phyloP scores from a whole-genome alignment of 2,888 invertebrate species.

The Brenthis hecate region DNA sequence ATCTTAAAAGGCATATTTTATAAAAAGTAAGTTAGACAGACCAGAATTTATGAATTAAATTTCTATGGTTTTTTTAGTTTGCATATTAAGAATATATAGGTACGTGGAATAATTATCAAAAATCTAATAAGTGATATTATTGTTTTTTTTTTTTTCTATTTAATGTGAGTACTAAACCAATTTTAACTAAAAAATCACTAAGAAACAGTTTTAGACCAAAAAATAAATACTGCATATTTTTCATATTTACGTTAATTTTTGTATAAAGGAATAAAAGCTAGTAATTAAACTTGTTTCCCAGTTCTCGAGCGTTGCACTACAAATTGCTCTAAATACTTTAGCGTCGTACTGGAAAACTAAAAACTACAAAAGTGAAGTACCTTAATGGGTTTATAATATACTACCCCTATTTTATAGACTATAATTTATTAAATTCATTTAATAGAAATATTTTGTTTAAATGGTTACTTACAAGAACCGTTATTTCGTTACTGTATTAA shows the following conservation, averaged over 20 bases:
- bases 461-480: neutral
- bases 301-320: slow-evolving; percentile 8
- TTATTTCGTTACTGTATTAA: too few relatives aligned
- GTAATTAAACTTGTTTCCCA: slow-evolving; percentile 13
- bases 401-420: slow-evolving; percentile 2
- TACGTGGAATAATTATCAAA: too few relatives aligned
- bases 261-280: neutral
- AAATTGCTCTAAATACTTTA: slow-evolving; percentile 21
- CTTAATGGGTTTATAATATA: slow-evolving; percentile 16
- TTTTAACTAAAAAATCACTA: too few relatives aligned
- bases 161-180: too few relatives aligned
- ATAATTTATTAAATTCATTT: slow-evolving; percentile 8
- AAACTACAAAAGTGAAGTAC: slow-evolving; percentile 13
- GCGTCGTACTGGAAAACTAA: slow-evolving; percentile 16
- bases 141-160: too few relatives aligned
- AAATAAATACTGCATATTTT: neutral
- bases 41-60: too few relatives aligned
- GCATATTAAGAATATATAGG: too few relatives aligned
- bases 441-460: neutral
- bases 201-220: neutral
- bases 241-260: neutral
- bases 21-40: too few relatives aligned
- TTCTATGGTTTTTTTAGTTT: too few relatives aligned
- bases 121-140: too few relatives aligned
- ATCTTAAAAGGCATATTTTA: too few relatives aligned